These are phyloP conservation scores for Drosophila stalkeri DNA, from an alignment of 2,888 invertebrate species.

Conservation along the genomic window DNA sequence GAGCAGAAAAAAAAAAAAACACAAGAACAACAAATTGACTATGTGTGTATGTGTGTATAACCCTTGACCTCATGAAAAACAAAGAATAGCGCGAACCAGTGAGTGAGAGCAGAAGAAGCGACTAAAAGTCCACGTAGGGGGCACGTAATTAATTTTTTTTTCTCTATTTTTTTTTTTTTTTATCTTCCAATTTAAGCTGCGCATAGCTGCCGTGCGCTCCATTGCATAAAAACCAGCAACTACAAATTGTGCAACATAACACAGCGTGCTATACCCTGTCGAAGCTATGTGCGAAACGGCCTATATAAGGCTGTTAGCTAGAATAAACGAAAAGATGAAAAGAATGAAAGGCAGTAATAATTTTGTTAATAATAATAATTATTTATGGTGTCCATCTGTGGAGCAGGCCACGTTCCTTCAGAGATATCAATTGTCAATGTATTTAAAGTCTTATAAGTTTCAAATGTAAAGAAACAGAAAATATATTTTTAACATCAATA, in stretches of 20 bases:
- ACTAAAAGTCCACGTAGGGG: constrained; percentile 12
- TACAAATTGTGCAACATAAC: constrained; percentile 11
- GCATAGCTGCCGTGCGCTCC: constrained; percentile 18
- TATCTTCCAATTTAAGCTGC: constrained; percentile 34
- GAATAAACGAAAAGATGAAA: no score
- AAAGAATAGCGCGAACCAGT: constrained; percentile 14
- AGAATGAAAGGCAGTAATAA: no score
- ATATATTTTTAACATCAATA: no score
- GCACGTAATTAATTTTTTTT: constrained; percentile 52
- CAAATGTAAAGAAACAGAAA: no score
- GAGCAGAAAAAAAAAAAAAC: constrained; percentile 23
- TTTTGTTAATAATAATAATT: no score
- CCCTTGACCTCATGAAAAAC: constrained; percentile 59
- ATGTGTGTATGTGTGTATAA: constrained; percentile 41
- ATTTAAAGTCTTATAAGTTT: no score
- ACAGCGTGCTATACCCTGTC: background rate
- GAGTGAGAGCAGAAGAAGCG: background rate
- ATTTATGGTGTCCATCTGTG: no score
- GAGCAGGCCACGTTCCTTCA: no score
- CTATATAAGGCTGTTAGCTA: background rate
- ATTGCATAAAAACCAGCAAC: constrained; percentile 28
- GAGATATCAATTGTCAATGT: no score
- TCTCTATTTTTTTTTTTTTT: constrained; percentile 20
- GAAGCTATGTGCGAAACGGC: background rate
- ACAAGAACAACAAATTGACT: constrained; percentile 13